Evolutionary conservation across 1,140 invertebrate species (phyloP).

Genomic region (Xylocopa sonorina): DNA sequence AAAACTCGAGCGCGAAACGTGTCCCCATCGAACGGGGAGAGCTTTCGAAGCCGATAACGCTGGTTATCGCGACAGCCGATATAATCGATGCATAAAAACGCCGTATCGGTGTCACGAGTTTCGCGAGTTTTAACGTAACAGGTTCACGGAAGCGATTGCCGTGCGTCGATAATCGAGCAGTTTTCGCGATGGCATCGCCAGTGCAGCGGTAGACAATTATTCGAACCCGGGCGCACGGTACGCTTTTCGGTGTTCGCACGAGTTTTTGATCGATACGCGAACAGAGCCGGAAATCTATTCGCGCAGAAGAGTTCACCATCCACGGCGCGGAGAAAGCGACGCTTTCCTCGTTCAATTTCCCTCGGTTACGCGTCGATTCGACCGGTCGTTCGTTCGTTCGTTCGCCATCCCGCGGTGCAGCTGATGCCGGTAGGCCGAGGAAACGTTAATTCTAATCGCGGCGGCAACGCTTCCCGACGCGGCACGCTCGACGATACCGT

Average conservation of each 20-base stretch:
- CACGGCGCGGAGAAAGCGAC: slow-evolving; percentile 1
- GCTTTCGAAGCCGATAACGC: neutral
- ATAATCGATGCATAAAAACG: slow-evolving; percentile 17
- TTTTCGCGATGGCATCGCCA: neutral
- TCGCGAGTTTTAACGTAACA: slow-evolving; percentile 7
- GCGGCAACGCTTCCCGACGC: neutral
- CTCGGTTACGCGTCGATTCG: slow-evolving; percentile 6
- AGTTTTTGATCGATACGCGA: too few relatives aligned
- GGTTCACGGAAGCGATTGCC: neutral
- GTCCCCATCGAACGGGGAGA: neutral
- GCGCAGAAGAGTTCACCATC: too few relatives aligned
- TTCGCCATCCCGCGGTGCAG: neutral
- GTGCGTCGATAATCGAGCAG: slow-evolving; percentile 2
- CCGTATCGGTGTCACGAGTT: neutral
- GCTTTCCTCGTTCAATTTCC: slow-evolving; percentile 18
- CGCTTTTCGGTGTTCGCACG: too few relatives aligned
- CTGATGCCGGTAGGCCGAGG: neutral
- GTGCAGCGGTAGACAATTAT: neutral
- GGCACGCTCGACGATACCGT: slow-evolving; percentile 40
- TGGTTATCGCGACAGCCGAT: neutral
- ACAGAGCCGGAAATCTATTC: too few relatives aligned
- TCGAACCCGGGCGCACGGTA: too few relatives aligned
- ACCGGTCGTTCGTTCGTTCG: neutral
- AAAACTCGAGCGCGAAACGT: slow-evolving; percentile 1
- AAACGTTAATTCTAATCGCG: slow-evolving; percentile 49